Evolutionary conservation across 2,797 vertebrate genomes (phyloP), one percentile per base, ranked within the genome.

Genomic region (Leptodactylus fallax): DNA sequence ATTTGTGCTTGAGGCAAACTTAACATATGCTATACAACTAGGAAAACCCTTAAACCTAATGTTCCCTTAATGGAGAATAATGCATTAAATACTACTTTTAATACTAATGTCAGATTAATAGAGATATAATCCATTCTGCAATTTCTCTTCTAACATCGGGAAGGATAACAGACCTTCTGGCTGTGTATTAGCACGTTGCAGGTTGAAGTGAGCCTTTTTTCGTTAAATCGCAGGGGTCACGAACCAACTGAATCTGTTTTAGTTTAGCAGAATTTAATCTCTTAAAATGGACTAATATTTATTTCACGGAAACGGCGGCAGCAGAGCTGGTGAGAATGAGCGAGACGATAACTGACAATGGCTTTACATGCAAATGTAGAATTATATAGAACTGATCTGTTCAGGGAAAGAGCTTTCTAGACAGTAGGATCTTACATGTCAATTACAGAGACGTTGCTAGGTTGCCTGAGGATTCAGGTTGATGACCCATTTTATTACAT

Each of bases 21-120:
- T 79, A 93, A 92, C 93, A 92, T 95, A 94, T 92, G 91, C 93
- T 94, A 92, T 91, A 92, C 89, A 89, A 53, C 81, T 90, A 91
- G 91, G 92, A 92, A 91, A 91, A 91, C 91, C 92, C 91, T 90
- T 17, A 84, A 65, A 25, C 27, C 0, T 85, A 17, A 93, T 91
- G 93, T 90, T 85, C 91, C 90, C 55, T 92, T 94, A 92, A 95
- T 25, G 88, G 93, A 92, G 89, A 90, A 92, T 93, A 93, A 94
- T 94, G 93, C 93, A 92, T 95, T 93, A 95, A 96, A 94, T 94
- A 93, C 94, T 95, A 94, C 91, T 93, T 95, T 94, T 95, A 94
- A 93, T 94, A 93, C 95, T 95, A 94, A 96, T 95, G 95, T 95
- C 94, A 95, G 95, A 95, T 96, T 96, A 96, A 93, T 94, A 93